Evolutionary conservation across 2,113 vertebrate species (phyloP).

Genomic region (Eptesicus fuscus): DNA sequence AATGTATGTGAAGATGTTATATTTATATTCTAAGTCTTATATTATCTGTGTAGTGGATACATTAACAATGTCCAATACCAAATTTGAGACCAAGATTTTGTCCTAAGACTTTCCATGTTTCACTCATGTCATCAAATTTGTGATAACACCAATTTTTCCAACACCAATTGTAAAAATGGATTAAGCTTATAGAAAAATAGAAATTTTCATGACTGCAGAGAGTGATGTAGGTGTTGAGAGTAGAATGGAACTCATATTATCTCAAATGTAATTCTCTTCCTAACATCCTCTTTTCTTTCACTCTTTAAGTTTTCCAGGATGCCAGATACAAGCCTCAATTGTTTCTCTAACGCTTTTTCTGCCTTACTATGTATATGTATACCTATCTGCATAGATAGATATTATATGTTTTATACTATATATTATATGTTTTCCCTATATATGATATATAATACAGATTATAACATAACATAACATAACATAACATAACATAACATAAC

Average conservation of each 20-base stretch:
- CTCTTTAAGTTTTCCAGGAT: not conserved
- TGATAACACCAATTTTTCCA: not conserved
- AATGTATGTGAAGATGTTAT: not conserved
- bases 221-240: not conserved
- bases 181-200: not conserved
- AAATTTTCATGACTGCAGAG: not conserved
- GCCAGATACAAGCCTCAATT: not conserved
- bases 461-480: no score
- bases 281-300: not conserved
- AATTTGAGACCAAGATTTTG: constrained; percentile 14
- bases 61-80: not conserved
- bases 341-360: not conserved
- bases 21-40: not conserved
- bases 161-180: not conserved
- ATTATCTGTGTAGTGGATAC: not conserved
- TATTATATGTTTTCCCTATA: not conserved
- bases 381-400: not conserved
- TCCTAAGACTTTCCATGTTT: not conserved
- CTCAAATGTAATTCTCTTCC: not conserved
- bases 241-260: not conserved
- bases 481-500: no score
- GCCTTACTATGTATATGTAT: not conserved
- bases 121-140: not conserved
- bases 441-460: not conserved
- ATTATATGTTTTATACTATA: not conserved